Evolutionary conservation across 1,140 invertebrate genomes (phyloP).

Genomic region (Phymastichus coffea): DNA sequence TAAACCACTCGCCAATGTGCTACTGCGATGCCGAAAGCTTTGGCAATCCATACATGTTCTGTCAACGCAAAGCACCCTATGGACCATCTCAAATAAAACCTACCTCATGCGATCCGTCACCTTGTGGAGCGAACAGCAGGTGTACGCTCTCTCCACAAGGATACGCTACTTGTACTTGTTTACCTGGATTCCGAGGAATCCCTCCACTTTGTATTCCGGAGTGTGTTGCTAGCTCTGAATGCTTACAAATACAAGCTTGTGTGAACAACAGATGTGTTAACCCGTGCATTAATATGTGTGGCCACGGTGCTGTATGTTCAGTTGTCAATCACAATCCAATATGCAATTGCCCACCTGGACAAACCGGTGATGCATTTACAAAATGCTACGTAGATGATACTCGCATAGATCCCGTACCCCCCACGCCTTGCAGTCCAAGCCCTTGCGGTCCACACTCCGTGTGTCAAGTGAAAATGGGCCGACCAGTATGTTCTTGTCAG

Average conservation of each 20-base stretch:
- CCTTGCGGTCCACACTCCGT: conserved; percentile 84
- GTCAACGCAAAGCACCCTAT: conserved; percentile 52
- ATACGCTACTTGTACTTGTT: conserved; percentile 75
- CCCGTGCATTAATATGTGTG: conserved; percentile 78
- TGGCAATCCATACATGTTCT: conserved; percentile 78
- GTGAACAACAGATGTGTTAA: conserved; percentile 76
- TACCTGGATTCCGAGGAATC: conserved; percentile 75
- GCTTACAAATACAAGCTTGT: conserved; percentile 73
- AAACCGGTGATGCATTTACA: conserved; percentile 78
- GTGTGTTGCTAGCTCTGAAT: conserved; percentile 79
- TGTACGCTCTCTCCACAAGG: conserved; percentile 71
- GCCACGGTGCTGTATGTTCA: conserved; percentile 69
- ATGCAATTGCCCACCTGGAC: conserved; percentile 72
- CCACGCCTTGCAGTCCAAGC: conserved; percentile 71
- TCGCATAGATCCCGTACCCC: conserved; percentile 43
- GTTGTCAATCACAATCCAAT: conserved; percentile 82
- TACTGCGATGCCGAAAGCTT: conserved; percentile 70
- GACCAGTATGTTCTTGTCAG: conserved; percentile 76
- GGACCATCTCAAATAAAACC: conserved; percentile 20
- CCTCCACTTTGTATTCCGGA: conserved; percentile 79
- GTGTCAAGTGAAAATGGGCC: conserved; percentile 75
- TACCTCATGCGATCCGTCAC: conserved; percentile 64
- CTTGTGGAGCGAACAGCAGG: conserved; percentile 77
- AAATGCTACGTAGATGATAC: conserved; percentile 58
- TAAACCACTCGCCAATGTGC: conserved; percentile 78